These are phyloP conservation scores for Selenia dentaria DNA, from an alignment of 2,888 invertebrate genomes.

Conservation along the genomic window DNA sequence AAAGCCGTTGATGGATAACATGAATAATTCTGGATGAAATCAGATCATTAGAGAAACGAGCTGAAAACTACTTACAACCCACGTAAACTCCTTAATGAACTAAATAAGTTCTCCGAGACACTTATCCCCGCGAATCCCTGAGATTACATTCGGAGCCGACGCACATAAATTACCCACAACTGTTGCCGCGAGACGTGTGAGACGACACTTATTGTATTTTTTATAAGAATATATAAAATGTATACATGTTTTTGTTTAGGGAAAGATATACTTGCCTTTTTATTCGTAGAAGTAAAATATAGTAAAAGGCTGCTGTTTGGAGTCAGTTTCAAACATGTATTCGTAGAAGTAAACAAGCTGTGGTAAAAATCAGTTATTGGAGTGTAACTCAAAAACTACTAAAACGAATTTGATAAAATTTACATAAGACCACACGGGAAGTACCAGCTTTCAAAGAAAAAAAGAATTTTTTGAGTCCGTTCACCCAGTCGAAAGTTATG, in stretches of 20 bases:
- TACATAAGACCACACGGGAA: no score
- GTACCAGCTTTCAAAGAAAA: no score
- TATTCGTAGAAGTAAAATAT: background rate
- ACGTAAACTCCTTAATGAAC: slow-evolving; percentile 19
- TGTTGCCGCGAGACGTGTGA: slow-evolving; percentile 23
- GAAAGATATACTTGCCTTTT: background rate
- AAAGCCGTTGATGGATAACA: background rate
- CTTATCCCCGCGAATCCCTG: slow-evolving; percentile 17
- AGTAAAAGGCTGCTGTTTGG: no score
- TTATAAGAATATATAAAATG: slow-evolving; percentile 6
- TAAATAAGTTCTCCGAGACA: slow-evolving; percentile 11
- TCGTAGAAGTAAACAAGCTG: no score
- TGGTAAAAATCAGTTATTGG: no score
- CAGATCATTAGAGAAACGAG: background rate
- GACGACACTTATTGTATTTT: slow-evolving; percentile 28
- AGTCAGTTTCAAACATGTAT: no score
- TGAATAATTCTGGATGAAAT: background rate
- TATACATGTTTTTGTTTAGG: background rate
- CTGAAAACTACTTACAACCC: slow-evolving; percentile 1
- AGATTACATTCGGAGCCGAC: slow-evolving; percentile 28
- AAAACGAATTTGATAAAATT: no score
- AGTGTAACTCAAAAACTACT: no score
- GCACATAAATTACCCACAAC: slow-evolving; percentile 32
- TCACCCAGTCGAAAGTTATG: no score
- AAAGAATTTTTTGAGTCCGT: no score